Percentiles rank a stretch among this genome's conserved stretches.
Evolutionary conservation across 2,888 invertebrate species (phyloP).

Genomic region (Gortyna flavago): DNA sequence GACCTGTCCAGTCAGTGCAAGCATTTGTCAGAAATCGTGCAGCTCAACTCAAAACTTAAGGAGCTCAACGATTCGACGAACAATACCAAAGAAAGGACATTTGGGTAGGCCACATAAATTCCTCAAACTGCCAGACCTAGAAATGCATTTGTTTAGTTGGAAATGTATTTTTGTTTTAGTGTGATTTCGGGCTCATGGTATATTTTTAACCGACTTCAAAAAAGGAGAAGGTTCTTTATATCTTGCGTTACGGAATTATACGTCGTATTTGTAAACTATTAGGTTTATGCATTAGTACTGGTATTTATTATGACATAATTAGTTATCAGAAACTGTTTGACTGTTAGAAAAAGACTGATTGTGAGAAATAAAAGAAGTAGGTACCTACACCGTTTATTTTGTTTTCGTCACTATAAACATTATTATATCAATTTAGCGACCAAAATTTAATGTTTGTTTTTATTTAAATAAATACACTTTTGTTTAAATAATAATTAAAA

Average conservation of each 20-base stretch:
- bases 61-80: too few species aligned
- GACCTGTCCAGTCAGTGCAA: too few species aligned
- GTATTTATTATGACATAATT: not conserved
- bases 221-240: not conserved
- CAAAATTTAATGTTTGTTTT: not conserved
- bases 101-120: too few species aligned
- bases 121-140: too few species aligned
- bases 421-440: not conserved
- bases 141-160: slow-evolving; percentile 20
- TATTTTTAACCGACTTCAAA: not conserved
- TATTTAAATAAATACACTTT: not conserved
- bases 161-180: slow-evolving; percentile 25
- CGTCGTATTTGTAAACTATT: not conserved
- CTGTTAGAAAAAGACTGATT: not conserved
- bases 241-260: not conserved
- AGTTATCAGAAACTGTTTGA: not conserved
- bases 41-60: too few species aligned
- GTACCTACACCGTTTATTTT: not conserved
- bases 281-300: not conserved
- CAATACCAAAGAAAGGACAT: too few species aligned
- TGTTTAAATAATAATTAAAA: too few species aligned
- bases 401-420: not conserved
- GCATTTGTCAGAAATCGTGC: too few species aligned
- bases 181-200: slow-evolving; percentile 31
- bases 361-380: not conserved